Evolutionary conservation across 2,888 invertebrate genomes (phyloP).

Genomic region (Harmothoe impar): DNA sequence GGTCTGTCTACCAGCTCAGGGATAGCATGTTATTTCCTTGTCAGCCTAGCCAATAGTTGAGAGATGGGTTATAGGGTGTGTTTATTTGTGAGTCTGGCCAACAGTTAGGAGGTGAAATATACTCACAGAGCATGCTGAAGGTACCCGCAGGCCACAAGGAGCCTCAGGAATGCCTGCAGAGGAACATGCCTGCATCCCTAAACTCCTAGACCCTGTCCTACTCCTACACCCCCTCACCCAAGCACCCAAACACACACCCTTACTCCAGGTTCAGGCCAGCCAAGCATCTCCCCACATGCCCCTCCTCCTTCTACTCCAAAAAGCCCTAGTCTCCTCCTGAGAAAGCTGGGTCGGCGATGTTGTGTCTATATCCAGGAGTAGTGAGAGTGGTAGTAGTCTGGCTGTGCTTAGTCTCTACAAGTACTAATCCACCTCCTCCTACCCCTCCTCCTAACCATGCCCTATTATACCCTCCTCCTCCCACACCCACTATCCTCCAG

Average conservation of each 20-base stretch:
- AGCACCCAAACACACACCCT: neutral
- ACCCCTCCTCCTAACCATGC: neutral
- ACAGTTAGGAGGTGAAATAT: neutral
- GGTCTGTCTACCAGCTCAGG: too few relatives aligned
- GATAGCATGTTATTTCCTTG: neutral
- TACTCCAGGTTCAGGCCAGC: neutral
- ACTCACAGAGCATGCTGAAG: neutral
- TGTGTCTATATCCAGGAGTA: neutral
- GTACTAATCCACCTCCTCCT: neutral
- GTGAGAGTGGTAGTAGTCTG: neutral
- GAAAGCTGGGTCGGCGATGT: neutral
- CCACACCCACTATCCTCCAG: too few relatives aligned
- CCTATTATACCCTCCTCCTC: too few relatives aligned
- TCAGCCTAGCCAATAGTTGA: neutral
- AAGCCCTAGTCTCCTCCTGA: too few relatives aligned
- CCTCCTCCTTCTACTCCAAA: neutral
- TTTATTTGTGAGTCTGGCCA: neutral
- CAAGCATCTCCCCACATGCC: neutral
- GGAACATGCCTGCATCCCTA: neutral
- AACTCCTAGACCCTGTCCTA: neutral
- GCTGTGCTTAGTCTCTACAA: neutral
- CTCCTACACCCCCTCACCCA: neutral
- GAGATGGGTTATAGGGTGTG: neutral
- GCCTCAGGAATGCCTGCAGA: slow-evolving; percentile 5
- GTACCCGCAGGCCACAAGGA: neutral